A percentile compares a stretch with the other conserved stretches of the same genome.
These are phyloP conservation scores for Cryptophagus acutangulus DNA, from an alignment of 2,888 invertebrate genomes.

Conservation along the genomic window DNA sequence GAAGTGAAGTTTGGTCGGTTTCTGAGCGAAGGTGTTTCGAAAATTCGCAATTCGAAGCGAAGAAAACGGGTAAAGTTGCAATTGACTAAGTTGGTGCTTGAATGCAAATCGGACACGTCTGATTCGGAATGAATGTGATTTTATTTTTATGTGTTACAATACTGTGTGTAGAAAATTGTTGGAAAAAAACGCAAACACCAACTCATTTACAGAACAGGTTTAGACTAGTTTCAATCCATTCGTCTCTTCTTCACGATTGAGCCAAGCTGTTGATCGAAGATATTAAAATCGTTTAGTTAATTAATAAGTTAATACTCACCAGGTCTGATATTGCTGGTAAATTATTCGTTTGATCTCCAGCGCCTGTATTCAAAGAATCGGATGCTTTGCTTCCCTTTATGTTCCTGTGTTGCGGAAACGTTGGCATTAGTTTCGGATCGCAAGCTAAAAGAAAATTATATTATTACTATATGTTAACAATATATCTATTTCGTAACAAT, in stretches of 20 bases:
- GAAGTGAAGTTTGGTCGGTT: too few relatives aligned
- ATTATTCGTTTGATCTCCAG: conserved; percentile 69
- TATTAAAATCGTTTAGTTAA: conserved; percentile 7
- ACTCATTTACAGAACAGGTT: too few relatives aligned
- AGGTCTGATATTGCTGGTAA: conserved; percentile 78
- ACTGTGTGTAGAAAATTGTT: too few relatives aligned
- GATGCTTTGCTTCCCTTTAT: conserved; percentile 56
- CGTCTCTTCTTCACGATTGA: conserved; percentile 76
- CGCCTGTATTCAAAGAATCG: conserved; percentile 52
- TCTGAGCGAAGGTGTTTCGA: too few relatives aligned
- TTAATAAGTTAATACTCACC: conserved; percentile 41
- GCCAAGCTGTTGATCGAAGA: conserved; percentile 56
- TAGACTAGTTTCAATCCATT: conserved; percentile 55
- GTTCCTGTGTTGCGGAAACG: conserved; percentile 94
- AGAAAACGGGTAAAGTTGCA: too few relatives aligned
- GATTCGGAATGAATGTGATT: too few relatives aligned
- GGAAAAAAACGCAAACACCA: too few relatives aligned
- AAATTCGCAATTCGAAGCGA: too few relatives aligned
- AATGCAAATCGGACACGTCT: too few relatives aligned
- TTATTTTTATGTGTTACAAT: too few relatives aligned
- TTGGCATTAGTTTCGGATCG: conserved; percentile 96
- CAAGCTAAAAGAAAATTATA: conserved; percentile 68
- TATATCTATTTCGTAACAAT: background rate
- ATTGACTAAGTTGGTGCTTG: too few relatives aligned
- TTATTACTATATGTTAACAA: too few relatives aligned